Percentiles rank a stretch among this genome's conserved stretches.
Evolutionary conservation across 2,888 invertebrate genomes (phyloP).

Genomic region (Synanthedon myopaeformis): DNA sequence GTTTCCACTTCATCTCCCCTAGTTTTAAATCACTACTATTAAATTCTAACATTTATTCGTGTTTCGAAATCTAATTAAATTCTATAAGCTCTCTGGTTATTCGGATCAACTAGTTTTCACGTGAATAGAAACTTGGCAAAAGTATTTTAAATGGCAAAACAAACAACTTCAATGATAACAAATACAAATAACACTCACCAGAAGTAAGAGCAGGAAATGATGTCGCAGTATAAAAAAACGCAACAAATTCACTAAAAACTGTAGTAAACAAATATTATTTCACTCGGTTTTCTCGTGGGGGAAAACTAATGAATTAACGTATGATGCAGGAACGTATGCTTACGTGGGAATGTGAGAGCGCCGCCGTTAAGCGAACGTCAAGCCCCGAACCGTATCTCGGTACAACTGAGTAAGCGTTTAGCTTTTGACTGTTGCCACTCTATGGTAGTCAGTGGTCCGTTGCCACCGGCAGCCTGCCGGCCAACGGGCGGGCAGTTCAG

Average conservation of each 20-base stretch:
- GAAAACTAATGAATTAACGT: constrained; percentile 55
- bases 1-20: neutral
- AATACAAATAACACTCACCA: constrained; percentile 27
- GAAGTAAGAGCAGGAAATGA: constrained; percentile 11
- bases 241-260: constrained; percentile 37
- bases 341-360: constrained; percentile 3
- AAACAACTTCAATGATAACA: neutral
- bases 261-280: constrained; percentile 27
- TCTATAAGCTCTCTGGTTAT: too few species aligned
- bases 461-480: constrained; percentile 19
- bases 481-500: constrained; percentile 17
- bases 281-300: constrained; percentile 53
- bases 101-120: too few species aligned
- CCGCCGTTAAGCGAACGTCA: constrained; percentile 9
- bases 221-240: constrained; percentile 14
- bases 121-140: too few species aligned
- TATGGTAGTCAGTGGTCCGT: too few species aligned
- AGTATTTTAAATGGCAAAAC: neutral
- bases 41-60: too few species aligned
- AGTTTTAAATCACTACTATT: neutral
- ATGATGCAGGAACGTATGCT: constrained; percentile 12
- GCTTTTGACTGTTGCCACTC: constrained; percentile 1
- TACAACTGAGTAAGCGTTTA: constrained; percentile 25
- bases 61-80: too few species aligned
- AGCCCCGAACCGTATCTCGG: constrained; percentile 13